A percentile compares a stretch with the other conserved stretches of the same genome.
These are phyloP conservation scores for Brachyptera risi DNA, from an alignment of 2,888 invertebrate species.

Conservation along the genomic window DNA sequence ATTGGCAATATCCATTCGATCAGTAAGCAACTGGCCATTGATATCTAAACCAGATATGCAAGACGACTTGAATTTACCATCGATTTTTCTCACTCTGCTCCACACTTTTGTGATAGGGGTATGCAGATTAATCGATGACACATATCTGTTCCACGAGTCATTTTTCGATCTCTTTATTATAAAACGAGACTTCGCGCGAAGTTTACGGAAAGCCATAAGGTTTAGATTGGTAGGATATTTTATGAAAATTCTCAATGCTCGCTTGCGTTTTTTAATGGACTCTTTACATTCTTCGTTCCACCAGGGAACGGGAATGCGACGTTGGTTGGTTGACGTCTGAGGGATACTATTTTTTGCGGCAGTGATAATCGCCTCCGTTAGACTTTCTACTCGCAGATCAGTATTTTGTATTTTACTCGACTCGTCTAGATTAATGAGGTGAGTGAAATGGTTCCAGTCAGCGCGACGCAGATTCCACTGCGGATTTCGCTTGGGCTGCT, in stretches of 20 bases:
- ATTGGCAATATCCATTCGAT: not conserved
- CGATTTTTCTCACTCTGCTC: no score
- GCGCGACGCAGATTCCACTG: not conserved
- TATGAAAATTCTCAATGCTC: not conserved
- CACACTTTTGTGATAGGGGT: no score
- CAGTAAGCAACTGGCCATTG: not conserved
- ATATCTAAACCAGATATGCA: not conserved
- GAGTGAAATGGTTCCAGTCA: not conserved
- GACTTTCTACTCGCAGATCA: not conserved
- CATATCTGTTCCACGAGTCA: not conserved
- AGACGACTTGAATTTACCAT: no score
- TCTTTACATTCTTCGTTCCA: slow-evolving; percentile 6
- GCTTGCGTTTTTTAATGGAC: not conserved
- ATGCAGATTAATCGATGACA: no score
- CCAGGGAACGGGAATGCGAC: slow-evolving; percentile 9
- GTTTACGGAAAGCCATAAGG: not conserved
- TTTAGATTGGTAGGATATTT: not conserved
- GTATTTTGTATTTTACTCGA: not conserved
- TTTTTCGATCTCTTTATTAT: not conserved
- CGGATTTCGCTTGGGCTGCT: not conserved
- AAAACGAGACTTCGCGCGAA: not conserved
- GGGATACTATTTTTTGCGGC: not conserved
- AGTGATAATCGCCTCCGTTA: not conserved
- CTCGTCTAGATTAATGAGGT: not conserved
- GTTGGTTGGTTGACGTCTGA: not conserved